Percentiles rank a stretch among this genome's conserved stretches.
These are phyloP conservation scores for Merops nubicus DNA, from an alignment of 2,113 vertebrate species.

Conservation along the genomic window DNA sequence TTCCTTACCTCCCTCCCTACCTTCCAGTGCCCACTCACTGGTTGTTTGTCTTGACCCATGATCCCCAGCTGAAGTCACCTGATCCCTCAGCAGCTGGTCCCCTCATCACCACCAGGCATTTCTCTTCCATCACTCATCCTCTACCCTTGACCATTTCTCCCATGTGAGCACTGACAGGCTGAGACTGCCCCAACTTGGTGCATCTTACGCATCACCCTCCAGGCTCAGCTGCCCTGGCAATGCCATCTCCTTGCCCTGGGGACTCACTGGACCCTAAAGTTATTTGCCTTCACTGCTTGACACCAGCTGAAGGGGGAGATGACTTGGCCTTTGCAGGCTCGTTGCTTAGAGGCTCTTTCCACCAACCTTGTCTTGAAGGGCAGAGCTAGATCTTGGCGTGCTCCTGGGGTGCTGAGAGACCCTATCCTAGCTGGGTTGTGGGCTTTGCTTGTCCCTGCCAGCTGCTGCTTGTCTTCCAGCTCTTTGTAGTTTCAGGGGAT, in stretches of 20 bases:
- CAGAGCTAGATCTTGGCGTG: background rate
- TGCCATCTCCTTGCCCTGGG: background rate
- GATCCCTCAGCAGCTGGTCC: background rate
- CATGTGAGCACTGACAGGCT: background rate
- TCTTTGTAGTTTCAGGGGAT: rapidly evolving
- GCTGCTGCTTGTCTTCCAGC: background rate
- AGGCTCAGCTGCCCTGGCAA: background rate
- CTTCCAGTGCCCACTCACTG: background rate
- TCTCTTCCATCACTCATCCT: background rate
- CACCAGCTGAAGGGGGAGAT: background rate
- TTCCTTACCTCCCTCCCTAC: background rate
- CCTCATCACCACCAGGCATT: background rate
- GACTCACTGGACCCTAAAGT: background rate
- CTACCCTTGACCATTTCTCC: background rate
- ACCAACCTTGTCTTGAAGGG: background rate
- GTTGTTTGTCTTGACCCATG: background rate
- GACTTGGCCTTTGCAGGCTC: background rate
- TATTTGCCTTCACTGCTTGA: background rate
- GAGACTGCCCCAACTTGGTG: background rate
- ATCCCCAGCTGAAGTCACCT: background rate
- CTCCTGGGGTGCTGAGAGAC: background rate
- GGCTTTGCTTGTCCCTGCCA: background rate
- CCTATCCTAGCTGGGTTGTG: rapidly evolving
- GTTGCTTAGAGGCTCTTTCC: background rate
- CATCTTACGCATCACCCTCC: background rate